Conservation (phyloP, 1,140 invertebrate genomes). For the Orchestia grillus region DNA sequence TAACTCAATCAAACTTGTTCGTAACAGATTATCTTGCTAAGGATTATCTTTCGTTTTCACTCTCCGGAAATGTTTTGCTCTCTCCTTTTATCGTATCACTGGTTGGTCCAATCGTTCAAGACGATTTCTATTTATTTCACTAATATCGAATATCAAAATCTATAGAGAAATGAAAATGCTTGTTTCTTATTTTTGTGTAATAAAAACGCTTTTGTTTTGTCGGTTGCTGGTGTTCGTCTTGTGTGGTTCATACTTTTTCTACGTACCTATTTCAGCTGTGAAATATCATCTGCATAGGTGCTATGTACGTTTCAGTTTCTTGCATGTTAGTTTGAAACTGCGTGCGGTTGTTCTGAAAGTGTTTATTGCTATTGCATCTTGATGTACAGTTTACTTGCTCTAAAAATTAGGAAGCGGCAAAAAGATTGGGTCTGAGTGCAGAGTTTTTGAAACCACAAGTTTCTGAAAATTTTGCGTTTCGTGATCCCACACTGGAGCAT, state of each 20-base stretch:
- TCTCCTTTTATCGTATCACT: neutral
- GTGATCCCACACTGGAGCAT: neutral
- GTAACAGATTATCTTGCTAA: neutral
- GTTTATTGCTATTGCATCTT: neutral
- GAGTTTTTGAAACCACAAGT: neutral
- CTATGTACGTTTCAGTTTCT: neutral
- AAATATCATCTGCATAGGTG: neutral
- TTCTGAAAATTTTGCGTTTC: neutral
- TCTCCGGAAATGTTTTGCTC: no score
- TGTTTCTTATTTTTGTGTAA: neutral
- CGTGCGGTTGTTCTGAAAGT: neutral
- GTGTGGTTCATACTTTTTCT: conserved; percentile 8
- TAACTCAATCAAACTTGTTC: neutral
- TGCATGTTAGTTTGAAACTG: neutral
- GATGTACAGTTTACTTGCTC: neutral
- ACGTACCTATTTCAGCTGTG: neutral
- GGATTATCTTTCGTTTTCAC: neutral
- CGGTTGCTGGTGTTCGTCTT: neutral
- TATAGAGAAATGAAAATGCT: neutral
- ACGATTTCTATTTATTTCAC: neutral
- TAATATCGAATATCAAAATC: neutral
- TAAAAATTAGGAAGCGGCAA: neutral
- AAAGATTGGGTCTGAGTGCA: neutral
- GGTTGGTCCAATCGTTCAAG: neutral
- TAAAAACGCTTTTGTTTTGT: neutral